These are phyloP conservation scores for Sepioteuthis lessoniana DNA, from an alignment of 2,888 invertebrate genomes.

Conservation along the genomic window DNA sequence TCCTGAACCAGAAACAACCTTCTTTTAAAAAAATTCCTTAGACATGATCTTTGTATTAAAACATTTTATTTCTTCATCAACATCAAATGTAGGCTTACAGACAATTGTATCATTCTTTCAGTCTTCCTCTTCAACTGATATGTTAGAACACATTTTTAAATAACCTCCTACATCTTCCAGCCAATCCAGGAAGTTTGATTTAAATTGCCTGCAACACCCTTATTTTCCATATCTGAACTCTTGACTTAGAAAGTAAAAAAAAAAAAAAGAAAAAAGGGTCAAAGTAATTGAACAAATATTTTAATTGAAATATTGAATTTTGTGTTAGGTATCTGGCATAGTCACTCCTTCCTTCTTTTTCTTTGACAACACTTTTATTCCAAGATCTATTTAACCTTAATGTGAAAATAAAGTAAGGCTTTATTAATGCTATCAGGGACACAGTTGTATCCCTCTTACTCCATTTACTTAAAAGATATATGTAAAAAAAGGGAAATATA, in stretches of 20 bases:
- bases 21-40: too few species aligned
- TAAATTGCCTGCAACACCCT: not conserved
- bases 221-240: not conserved
- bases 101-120: not conserved
- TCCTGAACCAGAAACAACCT: too few species aligned
- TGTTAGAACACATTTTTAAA: not conserved
- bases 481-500: not conserved
- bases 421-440: not conserved
- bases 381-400: not conserved
- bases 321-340: not conserved
- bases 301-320: not conserved
- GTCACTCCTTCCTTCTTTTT: not conserved
- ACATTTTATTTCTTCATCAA: not conserved
- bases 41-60: too few species aligned
- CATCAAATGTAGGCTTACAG: not conserved
- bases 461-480: not conserved
- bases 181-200: not conserved
- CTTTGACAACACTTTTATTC: not conserved
- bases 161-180: not conserved
- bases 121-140: not conserved
- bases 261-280: too few species aligned
- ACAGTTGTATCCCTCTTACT: not conserved
- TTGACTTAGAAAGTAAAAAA: too few species aligned
- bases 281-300: slow-evolving; percentile 4
- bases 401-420: not conserved